Evolutionary conservation across 2,888 invertebrate genomes (phyloP).

Genomic region (Drosophila mulleri): DNA sequence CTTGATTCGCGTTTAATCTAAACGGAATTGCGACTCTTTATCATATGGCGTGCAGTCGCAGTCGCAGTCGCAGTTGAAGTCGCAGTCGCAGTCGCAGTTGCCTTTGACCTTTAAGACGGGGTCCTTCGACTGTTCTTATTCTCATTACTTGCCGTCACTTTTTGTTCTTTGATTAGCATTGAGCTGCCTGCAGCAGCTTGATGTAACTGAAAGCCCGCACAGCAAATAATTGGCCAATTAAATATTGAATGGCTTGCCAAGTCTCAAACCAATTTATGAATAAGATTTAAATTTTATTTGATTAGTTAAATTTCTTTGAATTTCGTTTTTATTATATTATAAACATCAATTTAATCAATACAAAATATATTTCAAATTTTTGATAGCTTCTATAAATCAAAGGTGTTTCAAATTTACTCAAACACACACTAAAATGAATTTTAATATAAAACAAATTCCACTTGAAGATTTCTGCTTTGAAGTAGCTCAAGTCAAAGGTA

Average conservation of each 20-base stretch:
- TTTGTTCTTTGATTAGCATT: slow-evolving; percentile 45
- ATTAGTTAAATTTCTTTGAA: background rate
- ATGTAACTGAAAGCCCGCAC: background rate
- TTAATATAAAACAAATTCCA: background rate
- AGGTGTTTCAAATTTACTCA: background rate
- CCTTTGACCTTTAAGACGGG: slow-evolving; percentile 39
- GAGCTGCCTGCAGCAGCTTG: slow-evolving; percentile 11
- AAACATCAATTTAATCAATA: too few species aligned
- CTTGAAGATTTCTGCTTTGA: background rate
- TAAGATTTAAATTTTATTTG: background rate
- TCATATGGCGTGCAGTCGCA: background rate
- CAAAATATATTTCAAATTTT: too few species aligned
- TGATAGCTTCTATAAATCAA: background rate
- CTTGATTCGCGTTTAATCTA: slow-evolving; percentile 21
- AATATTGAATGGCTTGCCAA: slow-evolving; percentile 21
- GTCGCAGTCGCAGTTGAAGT: too few species aligned
- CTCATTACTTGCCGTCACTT: slow-evolving; percentile 9
- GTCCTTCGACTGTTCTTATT: background rate
- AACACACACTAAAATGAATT: too few species aligned
- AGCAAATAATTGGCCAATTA: slow-evolving; percentile 39
- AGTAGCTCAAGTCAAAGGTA: background rate
- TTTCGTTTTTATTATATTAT: background rate
- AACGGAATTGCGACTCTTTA: slow-evolving; percentile 1
- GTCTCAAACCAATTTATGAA: background rate
- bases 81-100: slow-evolving; percentile 19